Percentiles rank a stretch among this genome's conserved stretches.
Conservation (phyloP, 2,797 vertebrate species). For the Falco peregrinus region DNA sequence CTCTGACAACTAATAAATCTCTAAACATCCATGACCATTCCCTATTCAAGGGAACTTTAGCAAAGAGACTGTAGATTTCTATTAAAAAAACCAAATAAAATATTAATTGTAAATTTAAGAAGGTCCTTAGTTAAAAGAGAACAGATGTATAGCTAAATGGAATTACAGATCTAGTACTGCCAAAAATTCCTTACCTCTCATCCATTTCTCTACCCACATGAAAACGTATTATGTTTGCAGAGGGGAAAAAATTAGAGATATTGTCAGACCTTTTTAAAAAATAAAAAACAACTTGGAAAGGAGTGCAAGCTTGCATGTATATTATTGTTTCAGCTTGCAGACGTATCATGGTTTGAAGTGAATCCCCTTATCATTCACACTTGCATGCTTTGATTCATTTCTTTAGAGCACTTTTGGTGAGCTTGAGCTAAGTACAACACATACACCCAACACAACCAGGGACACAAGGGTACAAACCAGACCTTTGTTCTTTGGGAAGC, state of each 20-base stretch:
- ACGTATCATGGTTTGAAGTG: neutral
- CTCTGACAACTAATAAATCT: neutral
- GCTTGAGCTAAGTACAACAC: neutral
- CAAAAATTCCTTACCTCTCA: neutral
- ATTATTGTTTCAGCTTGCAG: neutral
- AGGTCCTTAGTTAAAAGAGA: neutral
- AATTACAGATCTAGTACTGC: neutral
- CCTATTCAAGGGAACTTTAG: neutral
- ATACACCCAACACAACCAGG: accelerated
- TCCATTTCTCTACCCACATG: neutral
- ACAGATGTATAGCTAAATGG: neutral
- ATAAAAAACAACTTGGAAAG: neutral
- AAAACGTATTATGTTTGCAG: neutral
- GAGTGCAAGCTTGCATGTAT: neutral
- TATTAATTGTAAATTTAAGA: neutral
- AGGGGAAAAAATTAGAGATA: neutral
- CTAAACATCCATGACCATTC: neutral
- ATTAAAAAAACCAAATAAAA: neutral
- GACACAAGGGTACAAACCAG: neutral
- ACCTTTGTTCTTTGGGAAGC: neutral
- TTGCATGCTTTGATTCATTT: neutral
- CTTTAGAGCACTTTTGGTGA: neutral
- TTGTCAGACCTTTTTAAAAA: neutral
- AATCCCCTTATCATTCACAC: neutral
- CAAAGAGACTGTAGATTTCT: neutral